Evolutionary conservation across 2,113 vertebrate genomes (phyloP).

Genomic region (Physeter macrocephalus): DNA sequence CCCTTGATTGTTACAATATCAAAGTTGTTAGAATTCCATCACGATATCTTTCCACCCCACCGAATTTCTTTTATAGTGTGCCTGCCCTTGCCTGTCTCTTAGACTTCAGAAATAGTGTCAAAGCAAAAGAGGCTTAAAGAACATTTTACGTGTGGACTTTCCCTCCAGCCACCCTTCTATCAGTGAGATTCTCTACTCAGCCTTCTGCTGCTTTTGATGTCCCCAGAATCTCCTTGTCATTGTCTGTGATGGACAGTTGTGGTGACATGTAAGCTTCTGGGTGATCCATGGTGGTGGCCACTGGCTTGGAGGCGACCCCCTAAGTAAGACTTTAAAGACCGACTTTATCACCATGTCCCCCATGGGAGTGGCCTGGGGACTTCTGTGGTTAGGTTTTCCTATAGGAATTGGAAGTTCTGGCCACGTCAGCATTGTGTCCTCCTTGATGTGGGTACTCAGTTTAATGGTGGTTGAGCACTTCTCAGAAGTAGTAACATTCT

Average conservation of each 20-base stretch:
- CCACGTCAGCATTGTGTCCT: background rate
- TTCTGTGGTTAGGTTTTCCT: background rate
- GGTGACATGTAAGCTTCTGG: background rate
- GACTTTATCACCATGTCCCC: background rate
- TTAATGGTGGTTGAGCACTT: background rate
- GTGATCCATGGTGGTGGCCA: background rate
- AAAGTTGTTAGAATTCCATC: background rate
- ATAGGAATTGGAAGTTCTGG: background rate
- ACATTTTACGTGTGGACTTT: background rate
- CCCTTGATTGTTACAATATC: background rate
- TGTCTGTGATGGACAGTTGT: background rate
- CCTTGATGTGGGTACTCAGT: background rate
- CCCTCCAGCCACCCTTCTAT: background rate
- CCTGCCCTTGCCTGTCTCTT: background rate
- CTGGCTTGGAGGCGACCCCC: background rate
- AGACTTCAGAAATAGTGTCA: background rate
- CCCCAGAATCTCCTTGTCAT: background rate
- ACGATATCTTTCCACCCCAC: background rate
- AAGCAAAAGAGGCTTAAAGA: background rate
- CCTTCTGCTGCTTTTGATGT: background rate
- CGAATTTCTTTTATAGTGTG: background rate
- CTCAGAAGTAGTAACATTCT: background rate
- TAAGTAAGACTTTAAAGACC: background rate
- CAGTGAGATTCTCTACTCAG: background rate
- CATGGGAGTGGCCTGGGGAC: background rate